Evolutionary conservation across 2,113 vertebrate genomes (phyloP).

Genomic region (Phodopus roborovskii): DNA sequence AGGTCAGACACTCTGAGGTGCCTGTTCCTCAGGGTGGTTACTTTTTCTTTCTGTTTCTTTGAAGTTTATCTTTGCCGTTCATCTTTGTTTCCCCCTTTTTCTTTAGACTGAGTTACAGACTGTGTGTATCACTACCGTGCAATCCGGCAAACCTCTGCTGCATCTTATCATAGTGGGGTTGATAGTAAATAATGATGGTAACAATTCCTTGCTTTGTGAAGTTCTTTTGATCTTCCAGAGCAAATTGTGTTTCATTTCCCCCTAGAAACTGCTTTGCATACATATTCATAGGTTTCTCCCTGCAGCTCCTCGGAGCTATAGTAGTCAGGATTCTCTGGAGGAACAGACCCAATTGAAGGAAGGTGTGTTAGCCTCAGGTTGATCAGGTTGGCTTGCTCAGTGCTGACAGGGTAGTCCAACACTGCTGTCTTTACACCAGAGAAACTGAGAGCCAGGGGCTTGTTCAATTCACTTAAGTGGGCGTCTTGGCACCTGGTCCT

Average conservation of each 20-base stretch:
- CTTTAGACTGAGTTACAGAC: neutral
- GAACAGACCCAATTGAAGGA: neutral
- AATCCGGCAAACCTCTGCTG: neutral
- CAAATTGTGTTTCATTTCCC: neutral
- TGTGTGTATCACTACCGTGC: neutral
- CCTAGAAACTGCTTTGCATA: neutral
- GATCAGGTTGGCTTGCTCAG: neutral
- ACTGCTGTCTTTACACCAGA: neutral
- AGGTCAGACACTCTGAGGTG: neutral
- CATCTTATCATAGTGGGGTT: neutral
- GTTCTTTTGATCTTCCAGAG: conserved; percentile 47
- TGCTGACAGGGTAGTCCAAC: neutral
- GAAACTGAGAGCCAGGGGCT: neutral
- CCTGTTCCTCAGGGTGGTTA: neutral
- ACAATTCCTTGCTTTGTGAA: conserved; percentile 18
- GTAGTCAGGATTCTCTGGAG: too few species aligned
- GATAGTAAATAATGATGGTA: neutral
- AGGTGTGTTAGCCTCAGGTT: too few species aligned
- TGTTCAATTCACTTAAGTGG: neutral
- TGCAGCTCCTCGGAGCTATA: neutral
- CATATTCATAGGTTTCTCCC: neutral
- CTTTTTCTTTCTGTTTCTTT: conserved; percentile 6
- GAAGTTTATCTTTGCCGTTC: neutral
- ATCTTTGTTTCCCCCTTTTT: neutral
- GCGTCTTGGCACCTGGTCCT: neutral